phyloP scores from a whole-genome alignment of 2,888 invertebrate genomes.

The Corbicula japonica region DNA sequence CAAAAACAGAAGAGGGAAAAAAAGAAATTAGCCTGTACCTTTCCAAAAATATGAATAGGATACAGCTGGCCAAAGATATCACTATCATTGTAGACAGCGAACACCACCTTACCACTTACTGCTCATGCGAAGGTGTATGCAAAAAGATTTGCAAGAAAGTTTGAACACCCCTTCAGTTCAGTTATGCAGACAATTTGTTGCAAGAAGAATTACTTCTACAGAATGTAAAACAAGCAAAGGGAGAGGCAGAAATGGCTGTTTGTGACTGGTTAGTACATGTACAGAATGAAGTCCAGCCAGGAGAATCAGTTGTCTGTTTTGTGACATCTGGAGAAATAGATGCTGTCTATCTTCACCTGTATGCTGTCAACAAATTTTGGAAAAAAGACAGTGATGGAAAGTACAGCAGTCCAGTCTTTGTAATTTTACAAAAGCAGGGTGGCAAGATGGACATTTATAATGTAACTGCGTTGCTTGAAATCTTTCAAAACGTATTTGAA shows the following conservation, averaged over 20 bases:
- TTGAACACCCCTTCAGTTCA: too few species aligned
- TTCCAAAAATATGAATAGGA: neutral
- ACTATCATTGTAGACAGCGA: constrained; percentile 20
- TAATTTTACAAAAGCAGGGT: constrained; percentile 33
- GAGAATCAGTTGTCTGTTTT: constrained; percentile 18
- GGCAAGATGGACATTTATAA: constrained; percentile 25
- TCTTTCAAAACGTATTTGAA: neutral
- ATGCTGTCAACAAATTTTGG: constrained; percentile 18
- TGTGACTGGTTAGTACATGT: constrained; percentile 32
- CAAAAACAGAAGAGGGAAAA: constrained; percentile 24
- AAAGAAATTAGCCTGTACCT: constrained; percentile 20
- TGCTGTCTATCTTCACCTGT: constrained; percentile 36
- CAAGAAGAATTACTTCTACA: too few species aligned
- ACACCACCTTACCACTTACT: too few species aligned
- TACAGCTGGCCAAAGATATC: constrained; percentile 11
- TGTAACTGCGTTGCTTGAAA: neutral
- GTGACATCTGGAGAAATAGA: constrained; percentile 43
- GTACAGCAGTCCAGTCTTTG: constrained; percentile 25
- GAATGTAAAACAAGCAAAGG: constrained; percentile 23
- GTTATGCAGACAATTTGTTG: too few species aligned
- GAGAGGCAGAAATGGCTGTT: constrained; percentile 48
- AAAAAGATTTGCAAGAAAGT: too few species aligned
- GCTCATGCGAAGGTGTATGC: too few species aligned
- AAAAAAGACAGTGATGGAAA: constrained; percentile 7
- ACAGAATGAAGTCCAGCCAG: neutral